Percentiles rank a stretch among this genome's conserved stretches.
Evolutionary conservation across 2,888 invertebrate species (phyloP).

Genomic region (Aspidiotus destructor): DNA sequence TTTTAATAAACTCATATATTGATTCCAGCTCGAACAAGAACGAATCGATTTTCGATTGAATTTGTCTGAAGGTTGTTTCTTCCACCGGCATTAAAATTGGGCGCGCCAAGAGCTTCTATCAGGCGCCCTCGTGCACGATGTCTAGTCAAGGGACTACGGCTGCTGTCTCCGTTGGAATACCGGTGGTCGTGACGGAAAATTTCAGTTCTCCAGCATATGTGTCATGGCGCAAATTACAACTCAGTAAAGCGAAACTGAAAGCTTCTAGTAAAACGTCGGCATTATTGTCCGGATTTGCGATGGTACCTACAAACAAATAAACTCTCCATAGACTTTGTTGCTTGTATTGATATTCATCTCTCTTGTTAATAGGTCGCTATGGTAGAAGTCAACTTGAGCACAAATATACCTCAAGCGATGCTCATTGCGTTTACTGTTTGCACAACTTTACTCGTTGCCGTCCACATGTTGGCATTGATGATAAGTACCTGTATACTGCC

Average conservation of each 20-base stretch:
- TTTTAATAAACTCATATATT: not conserved
- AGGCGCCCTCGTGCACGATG: constrained; percentile 9
- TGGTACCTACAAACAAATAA: constrained; percentile 54
- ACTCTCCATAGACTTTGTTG: not conserved
- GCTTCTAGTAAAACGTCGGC: constrained; percentile 97
- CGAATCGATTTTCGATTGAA: constrained; percentile 79
- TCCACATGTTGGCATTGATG: constrained; percentile 96
- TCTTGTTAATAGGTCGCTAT: constrained; percentile 69
- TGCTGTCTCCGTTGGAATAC: constrained; percentile 39
- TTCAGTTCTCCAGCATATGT: constrained; percentile 59
- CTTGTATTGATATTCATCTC: not conserved
- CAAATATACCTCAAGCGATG: constrained; percentile 66
- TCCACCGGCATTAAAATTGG: constrained; percentile 45
- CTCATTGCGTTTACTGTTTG: constrained; percentile 87
- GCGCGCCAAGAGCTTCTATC: not conserved
- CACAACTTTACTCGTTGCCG: constrained; percentile 89
- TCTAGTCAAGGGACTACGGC: constrained; percentile 15
- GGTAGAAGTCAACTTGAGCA: constrained; percentile 89
- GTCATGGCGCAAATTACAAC: constrained; percentile 82
- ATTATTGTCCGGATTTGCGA: constrained; percentile 90
- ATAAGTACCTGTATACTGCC: constrained; percentile 98
- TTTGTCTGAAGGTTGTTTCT: constrained; percentile 80
- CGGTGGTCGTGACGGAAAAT: constrained; percentile 19
- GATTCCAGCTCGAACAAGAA: constrained; percentile 71
- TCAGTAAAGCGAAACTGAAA: constrained; percentile 93